Conservation (phyloP, 2,113 vertebrate species). For the Hyaena hyaena region DNA sequence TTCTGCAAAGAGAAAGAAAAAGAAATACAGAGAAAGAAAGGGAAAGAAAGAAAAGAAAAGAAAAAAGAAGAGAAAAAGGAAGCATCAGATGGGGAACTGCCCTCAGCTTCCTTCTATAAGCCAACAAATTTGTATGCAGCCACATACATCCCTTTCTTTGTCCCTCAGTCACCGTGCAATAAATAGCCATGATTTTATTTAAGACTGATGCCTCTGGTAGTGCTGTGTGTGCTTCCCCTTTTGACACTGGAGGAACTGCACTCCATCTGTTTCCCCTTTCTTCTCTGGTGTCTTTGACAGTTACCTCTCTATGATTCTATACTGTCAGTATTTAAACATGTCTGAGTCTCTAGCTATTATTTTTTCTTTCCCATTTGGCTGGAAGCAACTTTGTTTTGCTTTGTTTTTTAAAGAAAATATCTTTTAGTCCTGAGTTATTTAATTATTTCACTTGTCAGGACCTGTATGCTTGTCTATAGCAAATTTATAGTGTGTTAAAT, state of each 20-base stretch:
- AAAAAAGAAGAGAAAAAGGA: neutral
- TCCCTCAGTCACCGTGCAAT: neutral
- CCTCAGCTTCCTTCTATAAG: neutral
- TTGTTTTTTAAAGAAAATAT: neutral
- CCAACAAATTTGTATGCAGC: neutral
- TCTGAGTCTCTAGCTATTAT: neutral
- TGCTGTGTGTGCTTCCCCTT: neutral
- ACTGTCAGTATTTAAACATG: neutral
- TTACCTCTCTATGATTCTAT: neutral
- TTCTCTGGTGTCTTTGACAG: neutral
- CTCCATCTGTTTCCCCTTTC: neutral
- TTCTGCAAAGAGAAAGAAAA: too few relatives aligned
- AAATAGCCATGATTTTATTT: neutral
- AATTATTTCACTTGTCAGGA: slow-evolving; percentile 12
- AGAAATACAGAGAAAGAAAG: too few relatives aligned
- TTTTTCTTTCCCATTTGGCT: neutral
- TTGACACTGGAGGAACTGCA: neutral
- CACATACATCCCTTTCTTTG: neutral
- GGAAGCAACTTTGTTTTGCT: neutral
- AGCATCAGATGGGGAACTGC: neutral
- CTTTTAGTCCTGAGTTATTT: slow-evolving; percentile 33
- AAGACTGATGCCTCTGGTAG: neutral
- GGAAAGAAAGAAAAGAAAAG: too few relatives aligned
- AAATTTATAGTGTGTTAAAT: slow-evolving; percentile 38
- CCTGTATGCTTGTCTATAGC: neutral